A percentile compares a stretch with the other conserved stretches of the same genome.
These are phyloP conservation scores for Chiloscyllium punctatum DNA, from an alignment of 2,797 vertebrate genomes.

Conservation along the genomic window DNA sequence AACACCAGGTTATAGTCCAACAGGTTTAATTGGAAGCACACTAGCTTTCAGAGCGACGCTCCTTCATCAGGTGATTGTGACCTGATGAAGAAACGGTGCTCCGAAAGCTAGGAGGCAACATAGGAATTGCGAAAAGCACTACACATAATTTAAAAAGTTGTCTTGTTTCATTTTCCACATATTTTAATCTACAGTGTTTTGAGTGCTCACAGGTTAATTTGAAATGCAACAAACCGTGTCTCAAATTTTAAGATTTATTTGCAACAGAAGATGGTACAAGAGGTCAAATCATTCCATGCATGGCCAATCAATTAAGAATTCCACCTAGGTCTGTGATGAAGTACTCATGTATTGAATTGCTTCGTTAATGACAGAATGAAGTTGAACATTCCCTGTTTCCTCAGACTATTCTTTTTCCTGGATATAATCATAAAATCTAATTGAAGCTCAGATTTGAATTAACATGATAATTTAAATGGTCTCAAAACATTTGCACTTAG, in stretches of 20 bases:
- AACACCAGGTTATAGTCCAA: too few species aligned
- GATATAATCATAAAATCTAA: not conserved
- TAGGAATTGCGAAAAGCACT: not conserved
- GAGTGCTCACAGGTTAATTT: not conserved
- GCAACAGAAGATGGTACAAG: not conserved
- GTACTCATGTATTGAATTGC: not conserved
- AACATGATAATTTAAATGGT: not conserved
- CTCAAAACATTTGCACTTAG: not conserved
- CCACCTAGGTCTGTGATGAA: not conserved
- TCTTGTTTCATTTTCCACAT: not conserved
- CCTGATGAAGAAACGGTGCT: too few species aligned
- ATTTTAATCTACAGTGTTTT: conserved; percentile 12
- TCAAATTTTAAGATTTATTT: not conserved
- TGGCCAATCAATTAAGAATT: conserved; percentile 3
- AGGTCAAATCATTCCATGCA: not conserved
- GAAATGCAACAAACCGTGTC: not conserved
- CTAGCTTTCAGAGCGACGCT: too few species aligned
- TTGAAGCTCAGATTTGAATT: not conserved
- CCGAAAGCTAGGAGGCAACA: not conserved
- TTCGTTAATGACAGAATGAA: not conserved
- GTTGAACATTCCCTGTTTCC: not conserved
- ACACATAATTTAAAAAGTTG: not conserved
- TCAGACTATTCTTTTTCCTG: not conserved
- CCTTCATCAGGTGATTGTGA: too few species aligned
- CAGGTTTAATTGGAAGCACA: too few species aligned